Evolutionary conservation across 2,797 vertebrate genomes (phyloP).

Genomic region (Cynodonichthys magdalenae): DNA sequence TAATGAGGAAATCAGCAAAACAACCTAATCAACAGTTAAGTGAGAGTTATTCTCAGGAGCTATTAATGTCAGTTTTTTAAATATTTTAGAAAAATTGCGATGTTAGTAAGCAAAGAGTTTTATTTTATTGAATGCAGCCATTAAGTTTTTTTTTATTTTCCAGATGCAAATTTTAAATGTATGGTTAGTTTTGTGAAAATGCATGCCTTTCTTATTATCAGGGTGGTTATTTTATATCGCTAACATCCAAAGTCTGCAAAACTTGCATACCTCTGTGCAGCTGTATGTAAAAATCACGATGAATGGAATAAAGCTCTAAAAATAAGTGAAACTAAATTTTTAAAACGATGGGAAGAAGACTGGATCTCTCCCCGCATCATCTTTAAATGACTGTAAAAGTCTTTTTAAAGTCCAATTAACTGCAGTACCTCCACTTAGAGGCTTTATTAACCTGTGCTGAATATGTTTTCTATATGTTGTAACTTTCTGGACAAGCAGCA

Average conservation of each 20-base stretch:
- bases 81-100: not conserved
- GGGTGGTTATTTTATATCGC: too few species aligned
- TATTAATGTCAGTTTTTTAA: not conserved
- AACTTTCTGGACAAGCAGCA: slow-evolving; percentile 15
- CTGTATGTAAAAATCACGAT: too few species aligned
- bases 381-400: not conserved
- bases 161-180: not conserved
- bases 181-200: not conserved
- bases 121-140: not conserved
- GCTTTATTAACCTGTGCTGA: slow-evolving; percentile 19
- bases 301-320: too few species aligned
- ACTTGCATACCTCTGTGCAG: too few species aligned
- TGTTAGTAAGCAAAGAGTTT: not conserved
- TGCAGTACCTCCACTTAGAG: not conserved
- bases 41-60: not conserved
- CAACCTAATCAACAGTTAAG: not conserved
- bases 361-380: too few species aligned
- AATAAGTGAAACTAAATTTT: too few species aligned
- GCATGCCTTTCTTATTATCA: too few species aligned
- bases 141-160: too few species aligned
- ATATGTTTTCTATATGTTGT: slow-evolving; percentile 2
- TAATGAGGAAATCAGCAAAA: not conserved
- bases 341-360: too few species aligned
- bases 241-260: too few species aligned
- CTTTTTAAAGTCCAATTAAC: not conserved